Base-by-base conservation (phyloP, 2,113 vertebrate species). In the Cardinalis cardinalis region DNA sequence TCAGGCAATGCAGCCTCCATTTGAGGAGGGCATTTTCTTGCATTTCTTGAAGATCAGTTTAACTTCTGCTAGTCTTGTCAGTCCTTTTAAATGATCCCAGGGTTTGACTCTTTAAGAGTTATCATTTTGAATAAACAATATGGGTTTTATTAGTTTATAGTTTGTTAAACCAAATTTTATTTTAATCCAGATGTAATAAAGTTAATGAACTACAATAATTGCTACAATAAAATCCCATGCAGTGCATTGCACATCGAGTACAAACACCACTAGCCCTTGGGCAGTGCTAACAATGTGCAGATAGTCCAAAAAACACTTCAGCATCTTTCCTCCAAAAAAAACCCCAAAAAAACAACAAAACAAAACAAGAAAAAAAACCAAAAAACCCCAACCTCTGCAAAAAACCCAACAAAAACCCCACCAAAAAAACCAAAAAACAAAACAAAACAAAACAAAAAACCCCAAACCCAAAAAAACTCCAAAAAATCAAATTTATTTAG, bases 131-230 rank as follows among this genome's bases (percentile, higher is more conserved):
- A 73, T 64, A 92, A 96, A 89, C 40, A 91, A 81, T 72, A 49
- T 19, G 73, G 36, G 17, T 92, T 94, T 93, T 93, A 92, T 95
- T 91, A 93, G 63, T 88, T 95, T 73, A 78, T 92, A 95, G 74
- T 95, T 93, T 95, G 91, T 96, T 95, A 96, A 89, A 25, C 77
- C 58, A 85, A 90, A 83, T 92, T 97, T 94, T 96, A 90, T 94
- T 95, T 96, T 94, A 93, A 93, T 93, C 55, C 72, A 87, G 32
- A 43, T 73, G 71, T 82, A 96, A 78, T 95, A 95, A 97, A 95
- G 74, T 96, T 95, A 96, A 96, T 94, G 95, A 91, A 90, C 84
- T 92, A 95, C 93, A 94, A 70, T 90, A 92, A 96, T 94, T 93
- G 72, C 87, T 91, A 76, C 86, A 92, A 94, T 95, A 90, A 97